phyloP scores from a whole-genome alignment of 2,113 vertebrate genomes.

The Centrocercus urophasianus region DNA sequence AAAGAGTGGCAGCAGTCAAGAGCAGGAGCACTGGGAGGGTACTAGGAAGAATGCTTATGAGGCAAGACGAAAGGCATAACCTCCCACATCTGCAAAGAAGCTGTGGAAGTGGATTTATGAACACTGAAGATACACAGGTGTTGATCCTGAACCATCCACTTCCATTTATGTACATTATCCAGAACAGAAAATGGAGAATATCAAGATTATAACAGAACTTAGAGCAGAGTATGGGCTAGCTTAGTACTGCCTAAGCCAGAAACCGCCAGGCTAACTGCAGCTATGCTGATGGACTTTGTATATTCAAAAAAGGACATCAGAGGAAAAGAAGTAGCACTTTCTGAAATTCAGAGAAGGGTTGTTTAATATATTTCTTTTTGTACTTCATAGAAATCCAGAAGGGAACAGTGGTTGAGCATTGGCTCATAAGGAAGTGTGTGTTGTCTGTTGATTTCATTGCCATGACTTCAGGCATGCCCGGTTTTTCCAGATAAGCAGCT shows the following conservation, averaged over 20 bases:
- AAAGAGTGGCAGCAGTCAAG: not conserved
- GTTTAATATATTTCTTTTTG: not conserved
- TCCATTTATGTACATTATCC: not conserved
- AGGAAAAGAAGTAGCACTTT: not conserved
- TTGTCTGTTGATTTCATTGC: not conserved
- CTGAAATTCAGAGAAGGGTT: not conserved
- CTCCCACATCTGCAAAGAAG: not conserved
- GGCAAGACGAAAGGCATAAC: rapidly evolving
- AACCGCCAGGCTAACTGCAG: not conserved
- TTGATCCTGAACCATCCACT: not conserved
- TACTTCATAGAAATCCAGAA: not conserved
- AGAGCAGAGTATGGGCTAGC: not conserved
- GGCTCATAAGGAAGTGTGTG: not conserved
- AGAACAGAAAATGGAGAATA: not conserved
- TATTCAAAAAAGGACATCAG: not conserved
- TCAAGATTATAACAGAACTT: not conserved
- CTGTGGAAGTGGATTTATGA: not conserved
- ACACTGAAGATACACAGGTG: not conserved
- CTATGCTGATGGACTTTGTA: not conserved
- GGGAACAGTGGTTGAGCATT: not conserved
- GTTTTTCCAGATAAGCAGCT: slow-evolving; percentile 58
- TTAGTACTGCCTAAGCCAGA: not conserved
- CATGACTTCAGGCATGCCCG: slow-evolving; percentile 48
- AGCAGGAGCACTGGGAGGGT: not conserved
- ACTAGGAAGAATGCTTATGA: not conserved